phyloP scores from a whole-genome alignment of 2,888 invertebrate genomes.

The Petrophora chlorosata region DNA sequence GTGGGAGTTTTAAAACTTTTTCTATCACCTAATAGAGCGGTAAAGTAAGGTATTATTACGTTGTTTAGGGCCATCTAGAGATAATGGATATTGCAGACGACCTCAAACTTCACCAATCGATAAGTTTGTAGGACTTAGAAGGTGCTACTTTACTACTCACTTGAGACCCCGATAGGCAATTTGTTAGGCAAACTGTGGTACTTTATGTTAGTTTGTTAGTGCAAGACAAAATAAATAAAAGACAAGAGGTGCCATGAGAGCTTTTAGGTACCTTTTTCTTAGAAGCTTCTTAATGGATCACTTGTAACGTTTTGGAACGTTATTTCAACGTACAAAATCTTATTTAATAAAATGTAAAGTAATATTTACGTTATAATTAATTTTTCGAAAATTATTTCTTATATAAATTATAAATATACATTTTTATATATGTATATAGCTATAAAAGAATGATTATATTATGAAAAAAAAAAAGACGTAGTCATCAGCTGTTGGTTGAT shows the following conservation, averaged over 20 bases:
- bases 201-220: conserved; percentile 23
- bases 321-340: too few relatives aligned
- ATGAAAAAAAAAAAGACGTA: too few relatives aligned
- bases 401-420: too few relatives aligned
- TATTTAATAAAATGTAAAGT: too few relatives aligned
- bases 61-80: conserved; percentile 1
- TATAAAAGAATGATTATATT: too few relatives aligned
- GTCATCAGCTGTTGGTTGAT: too few relatives aligned
- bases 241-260: conserved; percentile 9
- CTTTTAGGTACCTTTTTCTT: conserved; percentile 12
- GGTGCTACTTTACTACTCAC: conserved; percentile 32
- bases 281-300: too few relatives aligned
- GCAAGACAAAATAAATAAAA: conserved; percentile 17
- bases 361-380: too few relatives aligned
- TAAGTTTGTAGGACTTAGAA: conserved; percentile 41
- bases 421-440: too few relatives aligned
- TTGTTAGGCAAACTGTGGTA: conserved; percentile 36
- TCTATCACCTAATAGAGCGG: conserved; percentile 11
- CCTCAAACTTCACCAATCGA: conserved; percentile 38
- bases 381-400: too few relatives aligned
- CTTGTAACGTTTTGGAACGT: too few relatives aligned
- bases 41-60: conserved; percentile 14
- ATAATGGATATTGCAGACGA: conserved; percentile 13
- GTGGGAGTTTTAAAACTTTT: conserved; percentile 17
- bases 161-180: conserved; percentile 32